phyloP scores from a whole-genome alignment of 2,797 vertebrate genomes.

The Alectoris magna region DNA sequence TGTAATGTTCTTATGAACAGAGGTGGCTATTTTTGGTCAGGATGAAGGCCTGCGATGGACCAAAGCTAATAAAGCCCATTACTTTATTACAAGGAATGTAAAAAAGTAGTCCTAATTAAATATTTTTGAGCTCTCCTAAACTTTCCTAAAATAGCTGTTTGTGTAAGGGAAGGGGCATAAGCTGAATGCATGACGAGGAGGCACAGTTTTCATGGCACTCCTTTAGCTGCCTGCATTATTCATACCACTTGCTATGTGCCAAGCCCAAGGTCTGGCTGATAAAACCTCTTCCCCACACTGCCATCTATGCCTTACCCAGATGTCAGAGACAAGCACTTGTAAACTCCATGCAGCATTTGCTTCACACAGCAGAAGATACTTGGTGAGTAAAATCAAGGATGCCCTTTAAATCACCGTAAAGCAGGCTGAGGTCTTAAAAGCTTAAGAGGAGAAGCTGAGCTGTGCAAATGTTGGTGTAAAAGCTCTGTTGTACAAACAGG shows the following conservation, averaged over 20 bases:
- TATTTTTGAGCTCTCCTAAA: conserved; percentile 19
- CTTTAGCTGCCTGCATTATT: conserved; percentile 20
- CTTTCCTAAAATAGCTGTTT: conserved; percentile 23
- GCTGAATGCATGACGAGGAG: accelerated
- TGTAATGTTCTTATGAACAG: conserved; percentile 7
- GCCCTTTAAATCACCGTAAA: conserved; percentile 8
- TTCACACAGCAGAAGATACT: not conserved
- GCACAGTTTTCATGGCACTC: accelerated
- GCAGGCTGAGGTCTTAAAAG: conserved; percentile 20
- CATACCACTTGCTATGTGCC: not conserved
- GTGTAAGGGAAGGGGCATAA: not conserved
- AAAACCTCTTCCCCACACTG: not conserved
- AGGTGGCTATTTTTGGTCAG: conserved; percentile 43
- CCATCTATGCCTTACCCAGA: not conserved
- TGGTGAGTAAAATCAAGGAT: not conserved
- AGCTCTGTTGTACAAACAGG: conserved; percentile 43
- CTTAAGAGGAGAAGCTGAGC: conserved; percentile 44
- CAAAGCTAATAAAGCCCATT: not conserved
- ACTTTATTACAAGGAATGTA: not conserved
- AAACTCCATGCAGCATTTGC: not conserved
- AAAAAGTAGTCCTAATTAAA: conserved; percentile 42
- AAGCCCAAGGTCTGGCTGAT: not conserved
- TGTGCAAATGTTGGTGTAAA: conserved; percentile 7
- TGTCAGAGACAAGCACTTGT: not conserved
- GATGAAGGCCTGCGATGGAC: not conserved